phyloP scores from a whole-genome alignment of 1,140 invertebrate genomes.

The Eueides isabella region DNA sequence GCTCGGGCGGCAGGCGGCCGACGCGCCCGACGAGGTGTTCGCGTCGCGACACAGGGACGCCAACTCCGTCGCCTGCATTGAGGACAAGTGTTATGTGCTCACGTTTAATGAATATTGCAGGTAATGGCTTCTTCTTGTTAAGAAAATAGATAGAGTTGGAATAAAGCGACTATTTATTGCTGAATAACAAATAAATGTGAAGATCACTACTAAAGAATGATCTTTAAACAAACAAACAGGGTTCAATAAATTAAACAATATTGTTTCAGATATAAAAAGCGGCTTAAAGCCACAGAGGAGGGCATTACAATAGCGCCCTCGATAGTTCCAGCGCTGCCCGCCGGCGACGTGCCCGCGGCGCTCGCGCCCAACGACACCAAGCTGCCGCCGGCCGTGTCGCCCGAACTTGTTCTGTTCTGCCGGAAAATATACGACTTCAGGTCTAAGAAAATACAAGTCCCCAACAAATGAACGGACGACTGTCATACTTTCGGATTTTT shows the following conservation, averaged over 20 bases:
- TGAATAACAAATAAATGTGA: too few species aligned
- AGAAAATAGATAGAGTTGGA: too few species aligned
- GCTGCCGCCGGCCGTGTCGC: conserved; percentile 86
- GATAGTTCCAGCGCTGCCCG: conserved; percentile 72
- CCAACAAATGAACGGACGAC: conserved; percentile 65
- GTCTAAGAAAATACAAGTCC: conserved; percentile 86
- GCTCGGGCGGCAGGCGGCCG: conserved; percentile 88
- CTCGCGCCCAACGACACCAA: conserved; percentile 84
- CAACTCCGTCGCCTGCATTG: conserved; percentile 98
- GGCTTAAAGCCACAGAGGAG: conserved; percentile 82
- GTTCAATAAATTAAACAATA: neutral
- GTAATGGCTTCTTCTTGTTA: conserved; percentile 79
- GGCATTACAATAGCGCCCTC: conserved; percentile 68
- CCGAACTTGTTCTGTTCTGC: conserved; percentile 96
- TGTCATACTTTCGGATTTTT: conserved; percentile 26
- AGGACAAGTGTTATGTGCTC: conserved; percentile 98
- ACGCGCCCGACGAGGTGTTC: conserved; percentile 96
- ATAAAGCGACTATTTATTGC: too few species aligned
- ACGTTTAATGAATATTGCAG: conserved; percentile 98
- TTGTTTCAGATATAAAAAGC: conserved; percentile 80
- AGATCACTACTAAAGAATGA: too few species aligned
- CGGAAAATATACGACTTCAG: conserved; percentile 97
- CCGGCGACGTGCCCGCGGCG: conserved; percentile 56
- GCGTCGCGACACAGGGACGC: conserved; percentile 96
- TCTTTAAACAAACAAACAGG: neutral